A percentile compares a stretch with the other conserved stretches of the same genome.
Conservation (phyloP, 2,888 invertebrate genomes). For the Andrena marginata region DNA sequence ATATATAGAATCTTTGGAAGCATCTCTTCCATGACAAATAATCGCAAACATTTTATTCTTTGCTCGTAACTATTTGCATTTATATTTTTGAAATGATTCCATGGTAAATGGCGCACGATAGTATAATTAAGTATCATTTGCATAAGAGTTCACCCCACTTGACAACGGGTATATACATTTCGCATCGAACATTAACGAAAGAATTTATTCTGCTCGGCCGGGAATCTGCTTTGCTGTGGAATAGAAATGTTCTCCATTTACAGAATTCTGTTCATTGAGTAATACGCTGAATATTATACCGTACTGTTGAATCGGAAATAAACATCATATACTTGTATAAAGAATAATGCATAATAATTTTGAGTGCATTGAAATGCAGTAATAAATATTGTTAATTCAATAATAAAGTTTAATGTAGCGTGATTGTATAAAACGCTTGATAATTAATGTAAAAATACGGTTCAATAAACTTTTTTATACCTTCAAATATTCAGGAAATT, state of each 20-base stretch:
- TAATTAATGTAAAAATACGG: conserved; percentile 52
- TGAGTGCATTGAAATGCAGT: conserved; percentile 6
- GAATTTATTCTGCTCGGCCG: conserved; percentile 44
- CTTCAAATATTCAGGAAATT: conserved; percentile 78
- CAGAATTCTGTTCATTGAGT: conserved; percentile 14
- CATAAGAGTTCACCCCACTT: conserved; percentile 2
- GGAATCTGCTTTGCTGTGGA: conserved; percentile 74
- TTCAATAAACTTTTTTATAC: conserved; percentile 69
- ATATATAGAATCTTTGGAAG: conserved; percentile 8
- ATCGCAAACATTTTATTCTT: conserved; percentile 13
- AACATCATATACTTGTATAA: conserved; percentile 35
- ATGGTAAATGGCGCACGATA: background rate
- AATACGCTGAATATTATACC: background rate
- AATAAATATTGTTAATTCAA: conserved; percentile 35
- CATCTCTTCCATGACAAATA: conserved; percentile 34
- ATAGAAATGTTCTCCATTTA: conserved; percentile 76
- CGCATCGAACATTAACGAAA: background rate
- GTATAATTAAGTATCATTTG: conserved; percentile 24
- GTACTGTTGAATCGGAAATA: conserved; percentile 17
- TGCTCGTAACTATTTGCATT: conserved; percentile 1
- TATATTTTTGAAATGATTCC: background rate
- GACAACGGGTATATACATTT: conserved; percentile 7
- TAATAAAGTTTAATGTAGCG: conserved; percentile 20
- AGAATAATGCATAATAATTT: conserved; percentile 20
- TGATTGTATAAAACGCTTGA: conserved; percentile 28